phyloP scores from a whole-genome alignment of 2,113 vertebrate species.

The Crocuta crocuta region DNA sequence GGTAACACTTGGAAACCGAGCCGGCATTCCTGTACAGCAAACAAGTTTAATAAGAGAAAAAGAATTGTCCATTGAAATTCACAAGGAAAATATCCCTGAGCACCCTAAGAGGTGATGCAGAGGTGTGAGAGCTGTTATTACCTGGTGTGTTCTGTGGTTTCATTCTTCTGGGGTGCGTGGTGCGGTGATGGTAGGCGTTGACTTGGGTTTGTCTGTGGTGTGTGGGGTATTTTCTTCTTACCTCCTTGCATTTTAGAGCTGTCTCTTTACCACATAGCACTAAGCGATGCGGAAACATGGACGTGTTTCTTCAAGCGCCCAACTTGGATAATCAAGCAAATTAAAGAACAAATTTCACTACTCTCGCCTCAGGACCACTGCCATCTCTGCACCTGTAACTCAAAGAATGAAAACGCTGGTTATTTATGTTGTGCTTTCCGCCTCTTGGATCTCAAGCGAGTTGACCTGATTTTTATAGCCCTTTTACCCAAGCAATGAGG shows the following conservation, averaged over 20 bases:
- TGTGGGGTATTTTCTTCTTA: not conserved
- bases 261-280: not conserved
- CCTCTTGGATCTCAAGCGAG: slow-evolving; percentile 81
- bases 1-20: not conserved
- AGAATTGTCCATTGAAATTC: slow-evolving; percentile 33
- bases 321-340: slow-evolving; percentile 62
- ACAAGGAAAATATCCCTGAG: not conserved
- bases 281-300: not conserved
- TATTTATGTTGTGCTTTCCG: slow-evolving; percentile 80
- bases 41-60: slow-evolving; percentile 10
- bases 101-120: not conserved
- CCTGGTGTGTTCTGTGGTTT: not conserved
- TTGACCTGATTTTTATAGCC: slow-evolving; percentile 85
- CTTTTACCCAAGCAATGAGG: slow-evolving; percentile 80
- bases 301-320: slow-evolving; percentile 35
- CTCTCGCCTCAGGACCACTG: slow-evolving; percentile 64
- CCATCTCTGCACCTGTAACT: slow-evolving; percentile 86
- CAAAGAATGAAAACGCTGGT: slow-evolving; percentile 83
- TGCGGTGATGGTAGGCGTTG: not conserved
- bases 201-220: not conserved
- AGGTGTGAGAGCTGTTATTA: not conserved
- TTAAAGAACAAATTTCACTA: slow-evolving; percentile 69
- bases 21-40: not conserved
- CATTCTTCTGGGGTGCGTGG: not conserved
- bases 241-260: not conserved